Evolutionary conservation across 2,113 vertebrate genomes (phyloP), one percentile per base, ranked within the genome.

Genomic region (Talpa occidentalis): DNA sequence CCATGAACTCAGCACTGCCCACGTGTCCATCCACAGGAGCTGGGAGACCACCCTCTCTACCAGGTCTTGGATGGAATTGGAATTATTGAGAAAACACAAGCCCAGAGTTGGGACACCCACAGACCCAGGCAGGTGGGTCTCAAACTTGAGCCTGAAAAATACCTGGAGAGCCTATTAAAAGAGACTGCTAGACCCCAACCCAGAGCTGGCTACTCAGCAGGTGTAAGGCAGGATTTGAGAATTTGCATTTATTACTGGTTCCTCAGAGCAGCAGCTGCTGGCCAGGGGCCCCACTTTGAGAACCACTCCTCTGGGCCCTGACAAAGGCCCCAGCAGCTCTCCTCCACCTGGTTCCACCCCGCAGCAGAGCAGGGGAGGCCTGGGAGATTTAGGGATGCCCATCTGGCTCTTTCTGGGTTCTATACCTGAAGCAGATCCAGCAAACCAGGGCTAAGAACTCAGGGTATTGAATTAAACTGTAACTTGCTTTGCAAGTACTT

Each of bases 31-130:
- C 60, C 47, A 10, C 35, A 7, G 82, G 35, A 30, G 32, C 1
- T 3, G 6, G 12, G 42, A n/a, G 52, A n/a, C n/a, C 32, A 30
- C 2, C 26, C 2, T 72, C 40, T 30, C 32, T 21, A 44, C 32
- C 37, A 24, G n/a, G n/a, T 24, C 74, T 52, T 16, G 15, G 35
- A 21, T 32, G 26, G 37, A 35, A n/a, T n/a, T n/a, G n/a, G n/a
- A n/a, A n/a, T 28, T 60, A 16, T 2, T 4, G 49, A 86, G 28
- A 14, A 0, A 16, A 35, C 7, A 5, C 1, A 1, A 54, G 73
- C 30, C 32, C 32, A 56, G 60, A 9, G 3, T 62, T n/a, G 16
- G 28, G 62, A 35, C 28, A 16, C 56, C 22, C 69, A 2, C 17
- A 28, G 22, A n/a, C 17, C 62, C 24, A 10, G 47, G 19, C 11